phyloP scores from a whole-genome alignment of 2,797 vertebrate genomes.

The Cetoscarus ocellatus region DNA sequence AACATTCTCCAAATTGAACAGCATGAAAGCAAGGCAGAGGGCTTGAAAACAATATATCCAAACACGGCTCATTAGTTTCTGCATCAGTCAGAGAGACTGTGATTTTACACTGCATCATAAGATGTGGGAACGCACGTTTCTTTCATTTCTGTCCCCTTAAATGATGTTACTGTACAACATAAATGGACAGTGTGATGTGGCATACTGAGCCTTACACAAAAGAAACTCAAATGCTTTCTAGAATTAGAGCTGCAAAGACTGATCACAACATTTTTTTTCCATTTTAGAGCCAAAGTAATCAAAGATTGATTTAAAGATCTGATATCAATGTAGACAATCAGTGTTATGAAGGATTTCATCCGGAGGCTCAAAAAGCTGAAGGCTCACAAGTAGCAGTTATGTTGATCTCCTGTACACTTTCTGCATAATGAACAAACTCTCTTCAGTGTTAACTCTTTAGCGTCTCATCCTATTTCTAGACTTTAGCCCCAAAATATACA shows the following conservation, averaged over 20 bases:
- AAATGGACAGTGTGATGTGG: not conserved
- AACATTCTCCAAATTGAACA: slow-evolving; percentile 32
- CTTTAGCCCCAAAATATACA: not conserved
- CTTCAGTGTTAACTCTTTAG: no score
- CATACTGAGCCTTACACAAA: not conserved
- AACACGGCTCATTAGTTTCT: slow-evolving; percentile 18
- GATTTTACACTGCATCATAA: not conserved
- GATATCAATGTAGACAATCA: not conserved
- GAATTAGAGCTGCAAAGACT: not conserved
- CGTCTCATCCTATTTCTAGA: not conserved
- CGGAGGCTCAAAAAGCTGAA: not conserved
- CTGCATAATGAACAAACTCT: not conserved
- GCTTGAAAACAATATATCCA: not conserved
- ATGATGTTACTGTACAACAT: not conserved
- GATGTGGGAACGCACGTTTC: not conserved
- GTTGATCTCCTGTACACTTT: not conserved
- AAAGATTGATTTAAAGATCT: no score
- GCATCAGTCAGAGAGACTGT: not conserved
- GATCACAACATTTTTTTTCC: not conserved
- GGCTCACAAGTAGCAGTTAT: not conserved
- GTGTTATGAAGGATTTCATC: not conserved
- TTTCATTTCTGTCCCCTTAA: slow-evolving; percentile 2
- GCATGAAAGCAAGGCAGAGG: slow-evolving; percentile 30
- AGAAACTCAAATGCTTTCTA: not conserved
- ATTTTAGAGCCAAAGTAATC: not conserved